Evolutionary conservation across 2,888 invertebrate genomes (phyloP), one percentile per base, ranked within the genome.

Genomic region (Plemyria rubiginata): DNA sequence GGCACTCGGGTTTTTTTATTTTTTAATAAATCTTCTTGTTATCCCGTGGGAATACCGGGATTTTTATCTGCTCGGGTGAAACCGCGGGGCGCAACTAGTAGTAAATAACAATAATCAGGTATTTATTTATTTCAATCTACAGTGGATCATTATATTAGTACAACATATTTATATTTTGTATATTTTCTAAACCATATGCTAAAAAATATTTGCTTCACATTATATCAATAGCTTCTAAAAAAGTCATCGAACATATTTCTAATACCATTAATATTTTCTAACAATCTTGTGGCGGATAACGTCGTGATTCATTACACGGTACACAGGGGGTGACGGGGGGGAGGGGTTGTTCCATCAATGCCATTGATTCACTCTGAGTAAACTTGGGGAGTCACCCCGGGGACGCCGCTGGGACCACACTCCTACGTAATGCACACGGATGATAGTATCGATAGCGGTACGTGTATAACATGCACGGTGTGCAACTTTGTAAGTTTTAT

Each of bases 251-350:
- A 22, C 11, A 55, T 38, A 32, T 29, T 9, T 38, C 8, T 11
- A 54, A 40, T 52, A 59, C 54, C 60, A 67, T 66, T 71, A 73
- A 81, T 78, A 78, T 73, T 82, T 80, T 74, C 74, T 32, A 32
- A 77, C 81, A 82, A 79, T 82, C 78, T 79, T 77, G 79, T 71
- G 68, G 76, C 76, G 73, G 78, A 79, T 80, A 82, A 81, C 77
- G 77, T 79, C 74, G 74, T 80, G 82, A 84, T 86, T 81, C 81
- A 84, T 82, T 80, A 81, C 58, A 52, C 55, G 59, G 64, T 55
- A 55, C 57, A 41, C 54, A 40, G 50, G 77, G 32, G 69, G 71
- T 70, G 73, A 74, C 72, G 67, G 56, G 66, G 66, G 62, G 59
- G 58, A 66, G 74, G n/a, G n/a, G n/a, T n/a, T n/a, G 71, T 68